A percentile compares a stretch with the other conserved stretches of the same genome.
phyloP scores from a whole-genome alignment of 1,140 invertebrate species.

The Pinna nobilis region DNA sequence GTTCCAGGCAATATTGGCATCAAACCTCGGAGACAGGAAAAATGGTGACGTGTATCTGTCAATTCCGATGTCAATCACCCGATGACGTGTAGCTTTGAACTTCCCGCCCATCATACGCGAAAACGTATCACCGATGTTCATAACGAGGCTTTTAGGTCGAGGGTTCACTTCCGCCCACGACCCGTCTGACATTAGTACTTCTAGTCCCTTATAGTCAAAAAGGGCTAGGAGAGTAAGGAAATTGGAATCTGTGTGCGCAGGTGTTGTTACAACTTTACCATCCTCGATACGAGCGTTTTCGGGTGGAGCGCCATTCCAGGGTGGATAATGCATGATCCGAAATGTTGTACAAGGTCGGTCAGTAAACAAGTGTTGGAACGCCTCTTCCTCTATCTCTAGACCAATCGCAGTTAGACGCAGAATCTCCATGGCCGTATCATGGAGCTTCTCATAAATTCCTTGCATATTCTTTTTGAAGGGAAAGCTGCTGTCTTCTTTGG shows the following conservation, averaged over 20 bases:
- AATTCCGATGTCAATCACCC: conserved; percentile 55
- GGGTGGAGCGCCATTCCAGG: conserved; percentile 44
- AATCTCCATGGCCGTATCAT: conserved; percentile 53
- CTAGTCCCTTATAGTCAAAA: conserved; percentile 56
- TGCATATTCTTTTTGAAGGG: conserved; percentile 48
- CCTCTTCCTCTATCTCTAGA: conserved; percentile 52
- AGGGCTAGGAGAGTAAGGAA: conserved; percentile 61
- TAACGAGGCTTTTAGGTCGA: conserved; percentile 57
- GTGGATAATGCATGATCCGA: conserved; percentile 59
- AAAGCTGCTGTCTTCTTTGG: conserved; percentile 50
- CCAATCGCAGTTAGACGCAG: conserved; percentile 50
- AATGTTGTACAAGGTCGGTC: conserved; percentile 56
- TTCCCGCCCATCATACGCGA: conserved; percentile 53
- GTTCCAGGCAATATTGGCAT: conserved; percentile 50
- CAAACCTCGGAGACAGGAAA: conserved; percentile 56
- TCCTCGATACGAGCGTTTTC: conserved; percentile 47
- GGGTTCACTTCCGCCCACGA: conserved; percentile 51
- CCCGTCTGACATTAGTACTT: conserved; percentile 44
- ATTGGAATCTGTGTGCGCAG: conserved; percentile 58
- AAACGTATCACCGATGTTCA: conserved; percentile 64
- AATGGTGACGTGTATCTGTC: conserved; percentile 60
- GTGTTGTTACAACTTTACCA: conserved; percentile 49
- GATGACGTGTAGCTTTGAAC: conserved; percentile 58
- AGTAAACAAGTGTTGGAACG: conserved; percentile 50
- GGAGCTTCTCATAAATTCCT: conserved; percentile 42